Evolutionary conservation across 2,888 invertebrate genomes (phyloP), one percentile per base, ranked within the genome.

Genomic region (Mythimna ferrago): DNA sequence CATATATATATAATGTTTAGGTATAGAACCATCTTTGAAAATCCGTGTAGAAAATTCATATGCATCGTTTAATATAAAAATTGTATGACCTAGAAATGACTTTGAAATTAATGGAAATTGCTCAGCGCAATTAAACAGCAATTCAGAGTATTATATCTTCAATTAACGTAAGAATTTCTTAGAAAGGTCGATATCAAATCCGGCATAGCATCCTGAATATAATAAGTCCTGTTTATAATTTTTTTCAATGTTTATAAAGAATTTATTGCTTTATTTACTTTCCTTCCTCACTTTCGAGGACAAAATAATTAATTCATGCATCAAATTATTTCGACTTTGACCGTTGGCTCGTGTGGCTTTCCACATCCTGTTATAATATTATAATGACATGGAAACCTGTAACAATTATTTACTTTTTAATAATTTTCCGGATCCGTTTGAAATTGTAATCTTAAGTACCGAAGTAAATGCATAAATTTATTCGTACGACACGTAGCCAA

Each of bases 101-200:
- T 60, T 51, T 41, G 19, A 56, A 76, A 66, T 66, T 51, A 41
- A 66, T 53, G 14, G 56, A 66, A 70, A 44, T 54, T 76, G 9
- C 44, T 32, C 9, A 21, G 16, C 2, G 19, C 53, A 66, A 81
- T 81, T 71, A 77, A 61, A 71, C 72, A 67, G 69, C n/a, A 57
- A 56, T 32, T 32, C 35, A 32, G 32, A 44, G 11, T 58, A 54
- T 76, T 71, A 66, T 57, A n/a, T 56, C 60, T 75, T 73, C 61
- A 65, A 62, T 53, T 64, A 60, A 73, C 66, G 67, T 60, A 72
- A 72, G 26, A 44, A 70, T 84, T 88, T 87, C 87, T 87, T 87
- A 86, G 86, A 88, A 86, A 85, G 83, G 73, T 63, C 57, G 65
- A 48, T 76, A 65, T 66, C 78, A 82, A 84, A 85, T 84, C 82